These are phyloP conservation scores for Neodon shergylaensis DNA, from an alignment of 2,113 vertebrate species.

Conservation along the genomic window DNA sequence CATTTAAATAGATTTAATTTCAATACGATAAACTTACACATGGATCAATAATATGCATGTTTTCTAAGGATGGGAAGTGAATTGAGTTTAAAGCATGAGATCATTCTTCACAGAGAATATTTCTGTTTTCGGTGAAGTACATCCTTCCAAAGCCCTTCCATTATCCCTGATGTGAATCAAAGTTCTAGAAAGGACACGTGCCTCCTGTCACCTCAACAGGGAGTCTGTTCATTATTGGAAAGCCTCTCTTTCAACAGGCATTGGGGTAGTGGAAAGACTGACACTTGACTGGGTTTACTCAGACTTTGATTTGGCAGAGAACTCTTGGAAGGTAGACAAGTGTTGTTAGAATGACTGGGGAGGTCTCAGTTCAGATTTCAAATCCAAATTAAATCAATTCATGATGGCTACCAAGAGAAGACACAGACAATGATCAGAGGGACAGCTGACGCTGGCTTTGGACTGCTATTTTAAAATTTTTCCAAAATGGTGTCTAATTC, in stretches of 20 bases:
- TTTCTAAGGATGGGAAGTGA: neutral
- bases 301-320: neutral
- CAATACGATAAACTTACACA: neutral
- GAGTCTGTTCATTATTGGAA: slow-evolving; percentile 30
- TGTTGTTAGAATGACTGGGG: neutral
- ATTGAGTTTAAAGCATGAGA: neutral
- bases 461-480: neutral
- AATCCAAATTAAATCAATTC: neutral
- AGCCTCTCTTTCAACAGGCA: neutral
- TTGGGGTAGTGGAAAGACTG: neutral
- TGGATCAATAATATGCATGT: neutral
- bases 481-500: neutral
- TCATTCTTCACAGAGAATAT: neutral
- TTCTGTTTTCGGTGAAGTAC: neutral
- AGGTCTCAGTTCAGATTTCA: neutral
- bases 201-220: neutral
- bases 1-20: neutral
- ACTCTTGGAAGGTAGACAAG: neutral
- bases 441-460: neutral
- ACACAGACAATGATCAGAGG: neutral
- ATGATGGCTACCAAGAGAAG: neutral
- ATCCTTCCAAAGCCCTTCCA: neutral
- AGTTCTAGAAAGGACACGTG: neutral
- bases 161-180: neutral
- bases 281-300: slow-evolving; percentile 12